Base-by-base conservation (phyloP, 92 coral and sea anemone genomes). In the Pocillopora meandrina region DNA sequence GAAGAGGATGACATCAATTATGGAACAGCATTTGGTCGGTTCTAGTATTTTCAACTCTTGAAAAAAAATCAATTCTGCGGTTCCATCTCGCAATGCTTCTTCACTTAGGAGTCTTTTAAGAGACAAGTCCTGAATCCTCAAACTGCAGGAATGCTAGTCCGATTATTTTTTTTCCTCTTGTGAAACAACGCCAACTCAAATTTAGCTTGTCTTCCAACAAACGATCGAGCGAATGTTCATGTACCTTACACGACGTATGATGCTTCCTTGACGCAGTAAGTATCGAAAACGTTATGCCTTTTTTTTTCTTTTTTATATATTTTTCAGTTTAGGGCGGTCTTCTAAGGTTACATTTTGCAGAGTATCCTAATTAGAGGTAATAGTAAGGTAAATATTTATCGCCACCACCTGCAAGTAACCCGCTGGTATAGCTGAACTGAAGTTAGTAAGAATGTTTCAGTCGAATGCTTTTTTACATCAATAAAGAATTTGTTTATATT, bases 361-460 rank as follows among this genome's bases (percentile, higher is more conserved):
- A 16, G 83, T 79, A 79, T 42, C 63, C 76, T 80, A 80, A 80
- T 33, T 69, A 34, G 84, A 36, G 56, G 31, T 63, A 70, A 81
- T 60, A 19, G 78, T 19, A 26, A 56, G 10, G 86, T 73, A 73
- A 83, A 83, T 55, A 72, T 71, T 61, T 20, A 47, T 61, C 23
- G 5, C 3, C 23, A 74, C 57, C 61, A 74, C 86, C 80, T 1
- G 80, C 47, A 3, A 36, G 0, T 61, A n/a, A 58, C 82, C 82
- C 34, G 82, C 67, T 19, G 82, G 19, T 10, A 42, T 31, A 49
- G 56, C 63, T 74, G 60, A 49, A 23, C 63, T 74, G 60, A 78
- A 58, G 33, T 81, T 79, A 70, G 85, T 71, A 81, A 81, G 85
- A 80, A 80, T 81, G 49, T 81, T 81, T 71, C 72, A 75, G 65